Percentiles rank a stretch among this genome's conserved stretches.
Evolutionary conservation across 2,888 invertebrate species (phyloP).

Genomic region (Nymphalis polychloros): DNA sequence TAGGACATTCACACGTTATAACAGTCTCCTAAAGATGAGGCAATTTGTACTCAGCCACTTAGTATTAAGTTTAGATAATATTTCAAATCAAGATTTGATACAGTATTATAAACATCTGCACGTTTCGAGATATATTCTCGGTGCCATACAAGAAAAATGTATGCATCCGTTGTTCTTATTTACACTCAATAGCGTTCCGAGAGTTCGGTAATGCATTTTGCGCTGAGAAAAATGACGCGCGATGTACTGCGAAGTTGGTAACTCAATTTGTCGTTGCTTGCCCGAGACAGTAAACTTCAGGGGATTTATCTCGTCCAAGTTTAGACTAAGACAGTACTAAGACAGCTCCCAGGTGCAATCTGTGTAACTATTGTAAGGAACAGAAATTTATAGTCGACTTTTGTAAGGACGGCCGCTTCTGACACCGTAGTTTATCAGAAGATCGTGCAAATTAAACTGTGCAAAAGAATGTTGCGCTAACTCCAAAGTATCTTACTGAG

Average conservation of each 20-base stretch:
- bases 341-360: constrained; percentile 76
- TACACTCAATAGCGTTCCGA: not conserved
- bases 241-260: constrained; percentile 54
- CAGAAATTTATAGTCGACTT: constrained; percentile 68
- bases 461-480: too few relatives aligned
- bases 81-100: too few relatives aligned
- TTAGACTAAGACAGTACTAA: constrained; percentile 60
- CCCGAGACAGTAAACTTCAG: constrained; percentile 52
- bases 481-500: not conserved
- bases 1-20: too few relatives aligned
- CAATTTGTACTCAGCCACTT: too few relatives aligned
- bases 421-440: constrained; percentile 46
- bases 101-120: too few relatives aligned
- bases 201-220: constrained; percentile 31
- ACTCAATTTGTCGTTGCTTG: constrained; percentile 65
- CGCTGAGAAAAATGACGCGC: constrained; percentile 51
- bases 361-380: constrained; percentile 74
- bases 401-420: constrained; percentile 46
- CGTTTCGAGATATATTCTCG: not conserved
- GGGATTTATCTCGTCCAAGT: constrained; percentile 67
- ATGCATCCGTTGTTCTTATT: not conserved
- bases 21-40: too few relatives aligned
- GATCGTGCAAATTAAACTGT: too few relatives aligned
- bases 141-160: not conserved
- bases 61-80: too few relatives aligned